Evolutionary conservation across 2,797 vertebrate species (phyloP).

Genomic region (Gymnothorax reevesii): DNA sequence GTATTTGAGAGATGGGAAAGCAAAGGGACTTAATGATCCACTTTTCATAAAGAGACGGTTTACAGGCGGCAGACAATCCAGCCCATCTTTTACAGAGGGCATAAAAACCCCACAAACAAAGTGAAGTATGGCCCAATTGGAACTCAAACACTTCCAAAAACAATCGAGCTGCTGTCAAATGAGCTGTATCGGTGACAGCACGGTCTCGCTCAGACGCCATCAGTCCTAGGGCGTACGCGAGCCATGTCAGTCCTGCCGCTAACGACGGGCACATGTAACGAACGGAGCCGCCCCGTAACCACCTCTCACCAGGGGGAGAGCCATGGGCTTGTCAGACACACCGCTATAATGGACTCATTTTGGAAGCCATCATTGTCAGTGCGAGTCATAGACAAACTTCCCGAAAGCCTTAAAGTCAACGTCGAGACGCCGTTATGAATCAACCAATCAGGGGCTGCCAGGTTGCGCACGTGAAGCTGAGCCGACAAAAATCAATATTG

Average conservation of each 20-base stretch:
- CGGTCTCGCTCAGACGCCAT: conserved; percentile 60
- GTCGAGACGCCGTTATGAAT: conserved; percentile 70
- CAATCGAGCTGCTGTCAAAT: conserved; percentile 63
- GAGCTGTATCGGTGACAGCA: conserved; percentile 66
- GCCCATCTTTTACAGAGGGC: conserved; percentile 58
- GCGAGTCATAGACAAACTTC: conserved; percentile 76
- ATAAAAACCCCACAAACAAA: conserved; percentile 49
- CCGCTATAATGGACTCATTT: conserved; percentile 89
- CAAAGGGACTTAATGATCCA: background rate
- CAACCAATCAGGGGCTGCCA: conserved; percentile 74
- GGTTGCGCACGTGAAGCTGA: conserved; percentile 79
- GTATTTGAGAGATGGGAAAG: background rate
- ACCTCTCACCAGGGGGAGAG: conserved; percentile 50
- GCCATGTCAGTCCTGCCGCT: conserved; percentile 65
- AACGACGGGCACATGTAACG: conserved; percentile 70
- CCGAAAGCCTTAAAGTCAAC: conserved; percentile 71
- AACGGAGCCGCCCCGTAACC: conserved; percentile 58
- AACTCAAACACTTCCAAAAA: conserved; percentile 53
- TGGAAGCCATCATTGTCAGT: conserved; percentile 92
- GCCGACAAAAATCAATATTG: conserved; percentile 77
- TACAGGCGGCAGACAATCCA: conserved; percentile 37
- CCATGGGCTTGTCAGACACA: conserved; percentile 76
- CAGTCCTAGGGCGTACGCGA: conserved; percentile 66
- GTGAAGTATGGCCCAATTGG: conserved; percentile 65
- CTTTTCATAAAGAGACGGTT: conserved; percentile 3